Evolutionary conservation across 2,113 vertebrate genomes (phyloP).

Genomic region (Suricata suricatta): DNA sequence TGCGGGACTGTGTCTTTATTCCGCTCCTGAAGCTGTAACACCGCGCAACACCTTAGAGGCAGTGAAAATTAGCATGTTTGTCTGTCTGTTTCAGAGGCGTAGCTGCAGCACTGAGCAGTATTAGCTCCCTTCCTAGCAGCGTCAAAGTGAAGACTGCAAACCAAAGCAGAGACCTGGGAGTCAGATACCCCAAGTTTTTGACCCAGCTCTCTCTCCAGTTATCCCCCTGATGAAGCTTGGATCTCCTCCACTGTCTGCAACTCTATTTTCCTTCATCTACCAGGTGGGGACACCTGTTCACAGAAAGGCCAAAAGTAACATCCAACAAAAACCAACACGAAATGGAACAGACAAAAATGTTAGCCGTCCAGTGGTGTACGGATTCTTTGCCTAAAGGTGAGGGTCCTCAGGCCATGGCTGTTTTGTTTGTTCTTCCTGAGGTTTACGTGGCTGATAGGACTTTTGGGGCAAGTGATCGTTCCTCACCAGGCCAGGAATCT

Average conservation of each 20-base stretch:
- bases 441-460: not conserved
- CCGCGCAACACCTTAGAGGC: fast-evolving
- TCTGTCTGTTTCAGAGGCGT: not conserved
- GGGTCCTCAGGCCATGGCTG: not conserved
- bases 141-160: not conserved
- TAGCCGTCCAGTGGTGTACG: no score
- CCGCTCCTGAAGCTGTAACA: not conserved
- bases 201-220: not conserved
- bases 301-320: not conserved
- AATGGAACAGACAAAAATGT: not conserved
- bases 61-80: not conserved
- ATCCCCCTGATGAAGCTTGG: not conserved
- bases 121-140: not conserved
- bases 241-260: not conserved
- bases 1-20: not conserved
- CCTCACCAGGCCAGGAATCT: not conserved
- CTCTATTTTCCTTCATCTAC: not conserved
- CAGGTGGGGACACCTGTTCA: not conserved
- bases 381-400: not conserved
- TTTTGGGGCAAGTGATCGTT: not conserved
- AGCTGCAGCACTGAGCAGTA: no score
- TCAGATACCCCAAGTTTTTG: fast-evolving
- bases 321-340: not conserved
- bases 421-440: not conserved
- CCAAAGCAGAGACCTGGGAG: not conserved